Evolutionary conservation across 2,888 invertebrate species (phyloP).

Genomic region (Eupelmus urozonus): DNA sequence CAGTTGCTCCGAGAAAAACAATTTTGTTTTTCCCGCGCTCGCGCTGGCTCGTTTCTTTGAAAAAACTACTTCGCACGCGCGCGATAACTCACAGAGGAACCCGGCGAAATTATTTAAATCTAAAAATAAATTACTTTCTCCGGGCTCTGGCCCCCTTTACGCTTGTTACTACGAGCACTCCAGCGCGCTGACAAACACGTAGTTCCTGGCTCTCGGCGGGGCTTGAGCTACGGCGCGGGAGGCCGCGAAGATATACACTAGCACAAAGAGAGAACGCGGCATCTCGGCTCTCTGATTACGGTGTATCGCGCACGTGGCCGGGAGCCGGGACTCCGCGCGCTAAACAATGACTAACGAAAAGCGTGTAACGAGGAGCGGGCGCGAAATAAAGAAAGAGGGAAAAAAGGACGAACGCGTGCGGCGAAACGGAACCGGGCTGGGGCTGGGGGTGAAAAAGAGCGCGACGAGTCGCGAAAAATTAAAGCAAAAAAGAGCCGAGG

Average conservation of each 20-base stretch:
- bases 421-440: background rate
- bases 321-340: too few relatives aligned
- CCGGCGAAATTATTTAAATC: background rate
- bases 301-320: conserved; percentile 56
- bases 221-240: background rate
- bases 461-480: conserved; percentile 8
- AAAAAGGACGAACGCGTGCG: background rate
- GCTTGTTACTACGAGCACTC: background rate
- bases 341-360: conserved; percentile 56
- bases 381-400: conserved; percentile 60
- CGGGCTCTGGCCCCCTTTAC: background rate
- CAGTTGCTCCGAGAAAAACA: too few relatives aligned
- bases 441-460: background rate
- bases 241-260: background rate
- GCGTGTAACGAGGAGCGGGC: conserved; percentile 59
- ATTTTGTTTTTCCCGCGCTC: conserved; percentile 8
- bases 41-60: background rate
- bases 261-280: conserved; percentile 13
- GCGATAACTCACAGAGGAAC: conserved; percentile 8
- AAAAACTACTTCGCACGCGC: background rate
- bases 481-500: conserved; percentile 5
- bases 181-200: conserved; percentile 17
- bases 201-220: background rate
- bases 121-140: conserved; percentile 31
- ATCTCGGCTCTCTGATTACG: conserved; percentile 28